Evolutionary conservation across 2,888 invertebrate species (phyloP).

Genomic region (Drosophila kanekoi): DNA sequence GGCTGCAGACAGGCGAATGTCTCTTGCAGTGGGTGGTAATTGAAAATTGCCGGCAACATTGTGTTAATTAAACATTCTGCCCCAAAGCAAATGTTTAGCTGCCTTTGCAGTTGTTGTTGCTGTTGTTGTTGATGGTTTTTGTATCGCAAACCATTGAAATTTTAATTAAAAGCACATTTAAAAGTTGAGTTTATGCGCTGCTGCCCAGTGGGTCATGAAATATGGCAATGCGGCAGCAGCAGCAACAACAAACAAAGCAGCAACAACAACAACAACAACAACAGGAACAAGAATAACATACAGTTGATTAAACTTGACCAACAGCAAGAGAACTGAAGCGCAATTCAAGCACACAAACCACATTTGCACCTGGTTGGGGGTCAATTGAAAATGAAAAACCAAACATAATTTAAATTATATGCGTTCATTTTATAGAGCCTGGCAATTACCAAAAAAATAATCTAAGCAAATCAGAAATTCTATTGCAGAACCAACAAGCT

Average conservation of each 20-base stretch:
- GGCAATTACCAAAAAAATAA: neutral
- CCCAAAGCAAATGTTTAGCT: constrained; percentile 23
- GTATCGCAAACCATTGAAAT: constrained; percentile 52
- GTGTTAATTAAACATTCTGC: constrained; percentile 61
- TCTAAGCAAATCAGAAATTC: constrained; percentile 15
- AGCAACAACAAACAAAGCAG: constrained; percentile 16
- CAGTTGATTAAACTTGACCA: constrained; percentile 69
- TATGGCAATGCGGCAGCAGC: constrained; percentile 42
- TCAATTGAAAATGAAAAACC: constrained; percentile 46
- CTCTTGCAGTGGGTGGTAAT: constrained; percentile 66
- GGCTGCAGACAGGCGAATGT: constrained; percentile 33
- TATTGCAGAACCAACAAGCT: no score
- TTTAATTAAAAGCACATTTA: constrained; percentile 77
- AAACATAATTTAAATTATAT: constrained; percentile 59
- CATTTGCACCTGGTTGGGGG: constrained; percentile 44
- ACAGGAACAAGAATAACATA: constrained; percentile 22
- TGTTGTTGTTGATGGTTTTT: constrained; percentile 19
- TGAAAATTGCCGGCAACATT: constrained; percentile 65
- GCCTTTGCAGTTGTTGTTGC: constrained; percentile 1
- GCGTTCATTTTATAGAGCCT: neutral
- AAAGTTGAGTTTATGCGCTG: constrained; percentile 67
- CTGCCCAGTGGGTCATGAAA: constrained; percentile 67
- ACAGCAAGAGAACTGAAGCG: neutral
- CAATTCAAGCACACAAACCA: constrained; percentile 4
- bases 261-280: constrained; percentile 37